Base-by-base conservation (phyloP, 2,797 vertebrate species). In the Helarctos malayanus region DNA sequence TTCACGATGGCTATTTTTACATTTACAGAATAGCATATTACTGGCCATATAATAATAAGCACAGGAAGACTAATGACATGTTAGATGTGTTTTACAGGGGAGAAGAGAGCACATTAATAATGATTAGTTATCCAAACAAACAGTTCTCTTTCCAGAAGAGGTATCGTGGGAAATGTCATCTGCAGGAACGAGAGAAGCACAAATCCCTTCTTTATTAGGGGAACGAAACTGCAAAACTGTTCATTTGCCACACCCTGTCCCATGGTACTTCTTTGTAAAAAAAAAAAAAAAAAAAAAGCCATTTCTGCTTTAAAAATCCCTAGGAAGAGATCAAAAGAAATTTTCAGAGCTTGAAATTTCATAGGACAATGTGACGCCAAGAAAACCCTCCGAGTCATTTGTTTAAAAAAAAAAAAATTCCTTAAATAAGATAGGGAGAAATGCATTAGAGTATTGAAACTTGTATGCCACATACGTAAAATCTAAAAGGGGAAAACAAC, bases 21-120 rank as follows among this genome's bases (percentile, higher is more conserved):
- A 4, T 2, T 11, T 35, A 47, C 38, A 68, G 7, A 38, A 18
- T 4, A n/a, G 8, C 45, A 1, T 3, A 6, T 10, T 14, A 16
- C 45, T 11, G n/a, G 25, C 5, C 23, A 11, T 10, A 15, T 11
- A 23, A 16, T 9, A 13, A 45, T 1, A 7, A 79, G 13, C 21
- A 3, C 1, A 29, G 16, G 2, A 8, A 16, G 38, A 10, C 2
- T 1, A 2, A 23, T 9, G 10, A 27, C 18, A 38, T 19, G 3
- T 3, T 6, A 35, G 3, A 29, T 68, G 27, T 15, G 11, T 68
- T 83, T 76, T 35, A 3, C 4, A 38, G 49, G n/a, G 27, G 85
- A 19, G 8, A 15, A 41, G 29, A 45, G 6, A 35, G 1, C 1
- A 21, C 6, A 3, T 32, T 45, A 12, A 12, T 35, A 80, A 41